These are phyloP conservation scores for Blomia tropicalis DNA, from an alignment of 2,888 invertebrate species.

Conservation along the genomic window DNA sequence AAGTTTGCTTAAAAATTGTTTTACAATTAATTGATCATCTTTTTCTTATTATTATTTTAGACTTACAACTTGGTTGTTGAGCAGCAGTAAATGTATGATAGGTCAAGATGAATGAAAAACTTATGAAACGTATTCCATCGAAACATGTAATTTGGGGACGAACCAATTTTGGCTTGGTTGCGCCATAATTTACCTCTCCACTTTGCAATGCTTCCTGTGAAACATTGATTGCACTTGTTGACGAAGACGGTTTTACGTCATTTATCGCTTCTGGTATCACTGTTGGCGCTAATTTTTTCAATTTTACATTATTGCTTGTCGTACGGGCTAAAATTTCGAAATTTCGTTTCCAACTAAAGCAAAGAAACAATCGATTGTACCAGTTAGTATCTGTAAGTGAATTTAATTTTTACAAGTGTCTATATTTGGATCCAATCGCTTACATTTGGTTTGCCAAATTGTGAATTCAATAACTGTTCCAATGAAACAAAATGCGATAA, in stretches of 20 bases:
- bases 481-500: background rate
- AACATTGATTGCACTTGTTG: no score
- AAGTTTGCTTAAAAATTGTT: conserved; percentile 18
- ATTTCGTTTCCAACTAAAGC: conserved; percentile 1
- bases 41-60: background rate
- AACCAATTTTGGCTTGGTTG: no score
- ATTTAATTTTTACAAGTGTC: no score
- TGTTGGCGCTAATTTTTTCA: no score
- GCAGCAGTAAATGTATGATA: conserved; percentile 22
- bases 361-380: no score
- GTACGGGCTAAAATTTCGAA: background rate
- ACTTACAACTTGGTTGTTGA: conserved; percentile 19
- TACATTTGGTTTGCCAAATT: background rate
- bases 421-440: no score
- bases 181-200: background rate
- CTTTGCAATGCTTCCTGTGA: no score
- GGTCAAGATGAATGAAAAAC: conserved; percentile 18
- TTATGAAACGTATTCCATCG: conserved; percentile 19
- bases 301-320: no score
- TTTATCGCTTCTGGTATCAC: no score
- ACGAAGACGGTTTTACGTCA: no score
- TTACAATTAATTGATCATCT: background rate
- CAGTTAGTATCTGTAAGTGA: no score
- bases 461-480: conserved; percentile 5
- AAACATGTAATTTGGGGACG: conserved; percentile 18